These are phyloP conservation scores for Tachyglossus aculeatus DNA, from an alignment of 2,797 vertebrate species.

Conservation along the genomic window DNA sequence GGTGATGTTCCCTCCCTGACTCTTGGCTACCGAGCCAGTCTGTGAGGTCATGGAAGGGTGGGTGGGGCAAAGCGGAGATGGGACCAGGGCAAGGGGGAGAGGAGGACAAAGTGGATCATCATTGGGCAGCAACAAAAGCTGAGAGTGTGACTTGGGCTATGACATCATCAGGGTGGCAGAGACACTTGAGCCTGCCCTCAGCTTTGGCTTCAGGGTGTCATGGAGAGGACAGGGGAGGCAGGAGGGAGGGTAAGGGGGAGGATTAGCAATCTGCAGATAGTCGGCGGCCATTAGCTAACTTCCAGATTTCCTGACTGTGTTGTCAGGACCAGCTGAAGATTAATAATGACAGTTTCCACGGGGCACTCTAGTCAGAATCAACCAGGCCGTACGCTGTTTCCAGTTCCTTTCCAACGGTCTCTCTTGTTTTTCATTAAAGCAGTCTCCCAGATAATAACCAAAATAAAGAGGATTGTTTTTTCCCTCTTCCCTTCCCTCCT, in stretches of 20 bases:
- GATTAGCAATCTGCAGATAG: background rate
- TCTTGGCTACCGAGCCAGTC: slow-evolving; percentile 6
- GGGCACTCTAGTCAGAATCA: background rate
- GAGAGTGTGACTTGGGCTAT: background rate
- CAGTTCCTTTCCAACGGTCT: background rate
- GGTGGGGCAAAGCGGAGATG: background rate
- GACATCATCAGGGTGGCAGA: background rate
- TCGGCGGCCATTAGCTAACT: background rate
- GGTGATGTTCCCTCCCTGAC: slow-evolving; percentile 14
- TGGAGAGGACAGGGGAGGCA: background rate
- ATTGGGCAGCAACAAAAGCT: too few species aligned
- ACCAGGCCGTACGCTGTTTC: background rate
- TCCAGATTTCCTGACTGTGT: background rate
- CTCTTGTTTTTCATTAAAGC: background rate
- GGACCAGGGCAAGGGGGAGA: background rate
- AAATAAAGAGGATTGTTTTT: background rate
- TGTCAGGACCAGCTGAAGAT: slow-evolving; percentile 1
- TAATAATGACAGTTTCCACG: background rate
- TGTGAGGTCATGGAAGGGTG: slow-evolving; percentile 3
- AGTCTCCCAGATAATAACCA: background rate
- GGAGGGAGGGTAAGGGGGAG: background rate
- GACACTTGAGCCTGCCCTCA: background rate
- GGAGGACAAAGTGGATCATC: too few species aligned
- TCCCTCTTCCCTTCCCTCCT: background rate
- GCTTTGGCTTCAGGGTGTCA: background rate